phyloP scores from a whole-genome alignment of 2,113 vertebrate genomes.

The Austrofundulus limnaeus region DNA sequence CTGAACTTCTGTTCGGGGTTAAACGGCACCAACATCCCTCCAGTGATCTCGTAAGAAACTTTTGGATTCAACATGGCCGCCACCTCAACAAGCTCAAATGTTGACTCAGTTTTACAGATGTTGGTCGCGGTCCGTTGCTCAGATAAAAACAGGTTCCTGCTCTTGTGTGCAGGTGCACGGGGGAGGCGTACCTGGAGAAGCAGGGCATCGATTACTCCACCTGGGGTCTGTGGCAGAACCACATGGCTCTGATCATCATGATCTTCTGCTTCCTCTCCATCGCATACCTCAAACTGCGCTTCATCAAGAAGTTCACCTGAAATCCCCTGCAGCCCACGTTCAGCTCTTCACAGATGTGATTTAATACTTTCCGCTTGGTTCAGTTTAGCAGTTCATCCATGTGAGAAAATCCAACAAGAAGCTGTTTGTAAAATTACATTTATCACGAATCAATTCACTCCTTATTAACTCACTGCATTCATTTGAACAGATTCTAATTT shows the following conservation, averaged over 20 bases:
- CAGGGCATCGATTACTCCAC: slow-evolving; percentile 82
- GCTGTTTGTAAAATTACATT: slow-evolving; percentile 7
- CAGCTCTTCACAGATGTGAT: neutral
- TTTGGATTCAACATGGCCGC: neutral
- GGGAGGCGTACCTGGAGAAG: slow-evolving; percentile 73
- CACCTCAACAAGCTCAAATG: no score
- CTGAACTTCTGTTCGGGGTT: slow-evolving; percentile 71
- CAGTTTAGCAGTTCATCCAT: neutral
- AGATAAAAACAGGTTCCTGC: neutral
- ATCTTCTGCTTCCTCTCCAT: slow-evolving; percentile 82
- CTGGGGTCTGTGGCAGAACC: slow-evolving; percentile 92
- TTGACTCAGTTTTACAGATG: no score
- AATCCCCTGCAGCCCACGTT: slow-evolving; percentile 11
- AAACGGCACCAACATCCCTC: neutral
- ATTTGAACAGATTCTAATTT: neutral
- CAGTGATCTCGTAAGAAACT: slow-evolving; percentile 47
- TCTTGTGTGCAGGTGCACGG: slow-evolving; percentile 74
- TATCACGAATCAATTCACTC: slow-evolving; percentile 1
- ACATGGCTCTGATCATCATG: slow-evolving; percentile 85
- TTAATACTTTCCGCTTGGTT: neutral
- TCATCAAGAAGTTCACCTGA: slow-evolving; percentile 90
- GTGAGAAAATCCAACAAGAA: neutral
- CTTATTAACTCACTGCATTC: neutral
- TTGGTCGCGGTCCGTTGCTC: no score
- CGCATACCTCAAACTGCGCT: slow-evolving; percentile 85